A percentile compares a stretch with the other conserved stretches of the same genome.
These are phyloP conservation scores for Pharmacophagus antenor DNA, from an alignment of 2,888 invertebrate species.

Conservation along the genomic window DNA sequence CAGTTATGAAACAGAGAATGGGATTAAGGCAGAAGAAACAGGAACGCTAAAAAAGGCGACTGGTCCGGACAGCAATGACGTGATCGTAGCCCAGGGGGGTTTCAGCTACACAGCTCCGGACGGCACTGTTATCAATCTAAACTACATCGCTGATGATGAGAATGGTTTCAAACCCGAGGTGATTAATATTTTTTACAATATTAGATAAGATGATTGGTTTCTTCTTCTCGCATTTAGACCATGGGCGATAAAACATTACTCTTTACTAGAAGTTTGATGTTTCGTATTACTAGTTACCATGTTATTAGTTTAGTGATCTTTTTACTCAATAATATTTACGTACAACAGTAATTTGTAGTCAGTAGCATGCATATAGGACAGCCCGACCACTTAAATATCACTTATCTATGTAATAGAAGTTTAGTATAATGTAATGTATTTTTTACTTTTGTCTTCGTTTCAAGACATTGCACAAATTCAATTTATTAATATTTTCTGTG, in stretches of 20 bases:
- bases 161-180: slow-evolving; percentile 82
- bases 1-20: slow-evolving; percentile 91
- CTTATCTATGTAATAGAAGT: too few relatives aligned
- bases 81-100: slow-evolving; percentile 84
- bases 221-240: too few relatives aligned
- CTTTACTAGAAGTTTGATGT: too few relatives aligned
- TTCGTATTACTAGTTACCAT: neutral
- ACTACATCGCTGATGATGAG: slow-evolving; percentile 87
- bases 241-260: too few relatives aligned
- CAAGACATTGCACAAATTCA: too few relatives aligned
- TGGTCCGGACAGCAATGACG: slow-evolving; percentile 84
- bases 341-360: neutral
- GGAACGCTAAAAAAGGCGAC: slow-evolving; percentile 88
- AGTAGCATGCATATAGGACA: too few relatives aligned
- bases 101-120: slow-evolving; percentile 86
- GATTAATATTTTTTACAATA: too few relatives aligned
- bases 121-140: slow-evolving; percentile 84
- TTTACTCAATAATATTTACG: neutral
- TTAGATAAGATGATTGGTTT: too few relatives aligned
- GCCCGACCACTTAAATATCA: too few relatives aligned
- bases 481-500: too few relatives aligned
- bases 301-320: neutral
- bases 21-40: slow-evolving; percentile 89
- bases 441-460: too few relatives aligned
- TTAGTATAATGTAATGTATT: too few relatives aligned